Evolutionary conservation across 2,888 invertebrate genomes (phyloP).

Genomic region (Eupithecia inturbata): DNA sequence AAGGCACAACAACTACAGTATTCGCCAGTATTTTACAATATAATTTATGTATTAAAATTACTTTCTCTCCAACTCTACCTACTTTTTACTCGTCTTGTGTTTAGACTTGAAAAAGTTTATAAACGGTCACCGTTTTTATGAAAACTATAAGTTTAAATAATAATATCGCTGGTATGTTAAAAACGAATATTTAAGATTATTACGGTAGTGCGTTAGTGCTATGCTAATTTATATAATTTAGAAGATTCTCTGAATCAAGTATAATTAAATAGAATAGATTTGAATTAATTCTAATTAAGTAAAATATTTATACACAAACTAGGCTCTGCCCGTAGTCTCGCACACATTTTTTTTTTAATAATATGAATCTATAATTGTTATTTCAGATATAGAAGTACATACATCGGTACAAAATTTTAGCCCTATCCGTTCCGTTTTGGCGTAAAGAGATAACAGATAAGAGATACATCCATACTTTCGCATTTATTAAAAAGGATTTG

Average conservation of each 20-base stretch:
- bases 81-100: too few relatives aligned
- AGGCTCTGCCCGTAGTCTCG: not conserved
- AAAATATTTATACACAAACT: not conserved
- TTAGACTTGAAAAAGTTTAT: too few relatives aligned
- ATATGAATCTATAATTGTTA: not conserved
- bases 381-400: not conserved
- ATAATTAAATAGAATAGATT: not conserved
- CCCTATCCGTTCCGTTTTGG: not conserved
- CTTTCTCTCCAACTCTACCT: too few relatives aligned
- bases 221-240: slow-evolving; percentile 29
- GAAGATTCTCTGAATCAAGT: not conserved
- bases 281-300: not conserved
- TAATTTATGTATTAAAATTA: too few relatives aligned
- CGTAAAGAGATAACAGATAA: not conserved
- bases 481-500: not conserved
- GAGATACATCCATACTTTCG: not conserved
- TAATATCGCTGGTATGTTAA: slow-evolving; percentile 40
- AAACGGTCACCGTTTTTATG: not conserved
- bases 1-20: too few relatives aligned
- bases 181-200: slow-evolving; percentile 41
- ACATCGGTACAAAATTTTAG: not conserved
- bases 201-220: slow-evolving; percentile 37
- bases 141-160: slow-evolving; percentile 32
- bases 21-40: too few relatives aligned
- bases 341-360: not conserved